Evolutionary conservation across 2,797 vertebrate genomes (phyloP), one percentile per base, ranked within the genome.

Genomic region (Parauchenoglanis punctatus): DNA sequence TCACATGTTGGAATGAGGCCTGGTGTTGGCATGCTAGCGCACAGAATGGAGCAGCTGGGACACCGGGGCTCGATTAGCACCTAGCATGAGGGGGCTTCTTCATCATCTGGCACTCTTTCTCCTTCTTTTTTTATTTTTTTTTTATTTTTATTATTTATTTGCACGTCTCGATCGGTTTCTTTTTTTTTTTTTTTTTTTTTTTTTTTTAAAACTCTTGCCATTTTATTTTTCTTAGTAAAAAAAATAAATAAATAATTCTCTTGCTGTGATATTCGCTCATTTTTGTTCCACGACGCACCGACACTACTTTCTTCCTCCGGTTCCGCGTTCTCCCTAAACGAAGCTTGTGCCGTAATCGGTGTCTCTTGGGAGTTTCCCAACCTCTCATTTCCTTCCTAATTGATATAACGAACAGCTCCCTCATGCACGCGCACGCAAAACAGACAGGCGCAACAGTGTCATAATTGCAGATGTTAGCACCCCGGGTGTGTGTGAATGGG

Each of bases 381-480:
- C 93, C 89, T 88, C 94, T 94, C 93, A 91, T 95, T 95, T 95
- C 92, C 92, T 81, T 84, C 90, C 93, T 96, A 96, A 96, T 96
- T 96, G 95, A 95, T 95, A 92, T 95, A 95, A 96, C 95, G 94
- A 96, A 95, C 93, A 91, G 91, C 92, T 89, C 94, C 91, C 94
- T 56, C 76, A 77, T 70, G 28, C 17, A 58, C 80, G 44, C 49
- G 28, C 52, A 70, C 28, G 44, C 72, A 78, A 70, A 63, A n/a
- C 92, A 94, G 93, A 91, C 93, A 92, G 93, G 92, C 93, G 94
- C 94, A 91, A 87, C 93, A 93, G 92, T 93, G 92, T 91, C 88
- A 90, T 96, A 96, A 96, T 96, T 96, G 95, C 94, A 94, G 92
- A 95, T 94, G 95, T 96, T 96, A 94, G 94, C 95, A 94, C 93